These are phyloP conservation scores for Scotopteryx bipunctaria DNA, from an alignment of 2,888 invertebrate species.

Conservation along the genomic window DNA sequence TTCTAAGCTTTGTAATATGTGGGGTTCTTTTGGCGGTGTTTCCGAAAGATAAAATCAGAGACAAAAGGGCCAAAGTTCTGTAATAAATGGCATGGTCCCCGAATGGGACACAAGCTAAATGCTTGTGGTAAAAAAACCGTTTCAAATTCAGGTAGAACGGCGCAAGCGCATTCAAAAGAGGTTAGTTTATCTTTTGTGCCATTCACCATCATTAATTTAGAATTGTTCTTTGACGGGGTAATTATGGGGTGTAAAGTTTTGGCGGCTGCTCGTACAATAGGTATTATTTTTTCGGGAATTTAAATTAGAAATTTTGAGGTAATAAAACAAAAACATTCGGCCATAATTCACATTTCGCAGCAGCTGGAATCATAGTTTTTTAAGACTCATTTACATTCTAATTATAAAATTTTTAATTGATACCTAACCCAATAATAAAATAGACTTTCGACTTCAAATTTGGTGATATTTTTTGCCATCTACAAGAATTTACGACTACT, in stretches of 20 bases:
- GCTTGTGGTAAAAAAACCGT: conserved; percentile 51
- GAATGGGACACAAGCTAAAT: conserved; percentile 60
- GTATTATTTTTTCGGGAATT: conserved; percentile 4
- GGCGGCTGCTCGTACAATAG: conserved; percentile 19
- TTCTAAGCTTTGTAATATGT: too few species aligned
- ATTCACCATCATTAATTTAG: conserved; percentile 42
- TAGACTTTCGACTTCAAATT: too few species aligned
- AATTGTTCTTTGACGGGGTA: conserved; percentile 47
- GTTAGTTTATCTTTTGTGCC: conserved; percentile 43
- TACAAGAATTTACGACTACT: too few species aligned
- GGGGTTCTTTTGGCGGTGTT: conserved; percentile 49
- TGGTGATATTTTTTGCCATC: too few species aligned
- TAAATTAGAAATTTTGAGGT: conserved; percentile 1
- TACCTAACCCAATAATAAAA: too few species aligned
- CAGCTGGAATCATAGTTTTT: not conserved
- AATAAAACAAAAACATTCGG: not conserved
- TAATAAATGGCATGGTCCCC: conserved; percentile 67
- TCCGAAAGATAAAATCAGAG: conserved; percentile 50
- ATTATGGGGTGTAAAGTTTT: conserved; percentile 41
- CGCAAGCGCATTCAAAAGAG: conserved; percentile 49
- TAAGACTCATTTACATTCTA: too few species aligned
- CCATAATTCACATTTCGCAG: not conserved
- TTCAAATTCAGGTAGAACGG: conserved; percentile 59
- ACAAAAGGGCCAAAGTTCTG: conserved; percentile 57
- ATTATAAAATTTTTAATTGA: too few species aligned